phyloP scores from a whole-genome alignment of 2,888 invertebrate genomes.

The Ormyrus rosae region DNA sequence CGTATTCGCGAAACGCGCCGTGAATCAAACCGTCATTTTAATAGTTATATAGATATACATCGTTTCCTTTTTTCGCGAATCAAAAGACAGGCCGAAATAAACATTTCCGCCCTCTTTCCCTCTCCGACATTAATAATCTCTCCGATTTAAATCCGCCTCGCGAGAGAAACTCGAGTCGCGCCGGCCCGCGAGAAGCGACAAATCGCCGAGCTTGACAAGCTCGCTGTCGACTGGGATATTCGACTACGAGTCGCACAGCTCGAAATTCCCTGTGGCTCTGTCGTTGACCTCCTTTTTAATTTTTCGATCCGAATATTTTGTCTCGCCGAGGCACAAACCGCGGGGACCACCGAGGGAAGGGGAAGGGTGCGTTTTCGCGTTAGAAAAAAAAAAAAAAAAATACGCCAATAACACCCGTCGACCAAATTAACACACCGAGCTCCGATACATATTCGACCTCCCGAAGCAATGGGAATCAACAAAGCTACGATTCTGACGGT shows the following conservation, averaged over 20 bases:
- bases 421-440: neutral
- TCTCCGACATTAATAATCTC: too few relatives aligned
- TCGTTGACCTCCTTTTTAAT: too few relatives aligned
- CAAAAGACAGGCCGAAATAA: too few relatives aligned
- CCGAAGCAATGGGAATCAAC: too few relatives aligned
- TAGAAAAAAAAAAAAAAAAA: neutral
- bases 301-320: constrained; percentile 15
- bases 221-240: neutral
- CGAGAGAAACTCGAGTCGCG: constrained; percentile 31
- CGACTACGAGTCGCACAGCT: constrained; percentile 15
- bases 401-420: constrained; percentile 5
- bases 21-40: too few relatives aligned
- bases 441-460: neutral
- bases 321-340: neutral
- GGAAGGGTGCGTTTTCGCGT: too few relatives aligned
- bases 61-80: too few relatives aligned
- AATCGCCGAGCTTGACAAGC: neutral
- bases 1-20: too few relatives aligned
- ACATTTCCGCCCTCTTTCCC: too few relatives aligned
- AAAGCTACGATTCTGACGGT: constrained; percentile 66
- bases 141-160: too few relatives aligned
- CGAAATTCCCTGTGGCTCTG: neutral
- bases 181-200: neutral
- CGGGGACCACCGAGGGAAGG: too few relatives aligned
- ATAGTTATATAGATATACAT: too few relatives aligned